Conservation (phyloP, 1,140 invertebrate genomes). For the Drosophila setifemur region DNA sequence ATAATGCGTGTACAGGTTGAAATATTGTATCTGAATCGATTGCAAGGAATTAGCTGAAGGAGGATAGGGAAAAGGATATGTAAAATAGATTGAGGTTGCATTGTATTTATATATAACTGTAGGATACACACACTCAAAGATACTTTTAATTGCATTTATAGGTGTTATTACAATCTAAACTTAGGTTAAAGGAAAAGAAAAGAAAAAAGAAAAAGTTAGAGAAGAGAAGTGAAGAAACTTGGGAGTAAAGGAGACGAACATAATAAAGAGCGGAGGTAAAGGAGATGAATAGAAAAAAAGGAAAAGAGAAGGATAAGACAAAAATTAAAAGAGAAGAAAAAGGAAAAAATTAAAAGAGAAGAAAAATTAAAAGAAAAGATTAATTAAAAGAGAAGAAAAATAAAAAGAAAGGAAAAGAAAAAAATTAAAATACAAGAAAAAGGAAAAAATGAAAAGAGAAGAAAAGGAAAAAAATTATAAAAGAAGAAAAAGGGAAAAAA, state of each 20-base stretch:
- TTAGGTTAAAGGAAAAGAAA: too few species aligned
- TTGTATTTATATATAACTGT: too few species aligned
- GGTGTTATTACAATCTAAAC: too few species aligned
- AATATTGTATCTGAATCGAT: slow-evolving; percentile 1
- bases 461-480: background rate
- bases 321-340: slow-evolving; percentile 1
- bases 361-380: background rate
- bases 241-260: background rate
- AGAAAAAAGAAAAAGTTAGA: slow-evolving; percentile 3
- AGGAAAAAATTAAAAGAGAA: background rate
- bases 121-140: too few species aligned
- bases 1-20: slow-evolving; percentile 81
- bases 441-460: too few species aligned
- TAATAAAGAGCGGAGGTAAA: background rate
- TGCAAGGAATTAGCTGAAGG: too few species aligned
- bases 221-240: background rate
- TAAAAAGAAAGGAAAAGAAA: background rate
- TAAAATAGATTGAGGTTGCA: too few species aligned
- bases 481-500: slow-evolving; percentile 3
- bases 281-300: too few species aligned
- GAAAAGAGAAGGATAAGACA: background rate
- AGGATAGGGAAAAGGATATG: too few species aligned
- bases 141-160: too few species aligned
- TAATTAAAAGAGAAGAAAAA: background rate
- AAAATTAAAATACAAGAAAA: slow-evolving; percentile 6